A percentile compares a stretch with the other conserved stretches of the same genome.
These are phyloP conservation scores for Hypselothyrea guttata DNA, from an alignment of 2,888 invertebrate species.

Conservation along the genomic window DNA sequence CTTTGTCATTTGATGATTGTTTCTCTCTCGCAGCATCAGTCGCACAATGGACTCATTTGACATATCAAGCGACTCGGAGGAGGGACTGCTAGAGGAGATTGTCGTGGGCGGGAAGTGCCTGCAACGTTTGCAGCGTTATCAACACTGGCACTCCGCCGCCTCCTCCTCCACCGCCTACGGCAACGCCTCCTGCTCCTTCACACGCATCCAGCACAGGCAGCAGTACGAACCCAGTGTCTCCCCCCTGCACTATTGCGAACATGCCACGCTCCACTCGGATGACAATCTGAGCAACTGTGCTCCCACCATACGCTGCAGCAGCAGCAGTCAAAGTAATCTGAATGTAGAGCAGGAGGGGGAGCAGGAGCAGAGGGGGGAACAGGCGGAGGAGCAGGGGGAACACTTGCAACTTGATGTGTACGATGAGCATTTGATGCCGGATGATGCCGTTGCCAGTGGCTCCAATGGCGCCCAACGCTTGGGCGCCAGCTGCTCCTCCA, in stretches of 20 bases:
- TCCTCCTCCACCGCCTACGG: conserved; percentile 24
- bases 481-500: conserved; percentile 31
- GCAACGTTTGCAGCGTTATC: conserved; percentile 56
- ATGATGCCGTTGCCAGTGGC: conserved; percentile 62
- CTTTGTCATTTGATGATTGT: conserved; percentile 36
- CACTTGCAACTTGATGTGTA: conserved; percentile 22
- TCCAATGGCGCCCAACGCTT: conserved; percentile 46
- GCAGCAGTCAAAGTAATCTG: conserved; percentile 70
- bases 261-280: conserved; percentile 79
- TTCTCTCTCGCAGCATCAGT: conserved; percentile 73
- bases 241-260: conserved; percentile 82
- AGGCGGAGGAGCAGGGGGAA: conserved; percentile 3
- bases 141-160: conserved; percentile 58
- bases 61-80: conserved; percentile 82
- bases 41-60: conserved; percentile 82
- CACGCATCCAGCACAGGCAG: conserved; percentile 57
- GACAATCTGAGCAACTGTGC: conserved; percentile 58
- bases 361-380: background rate
- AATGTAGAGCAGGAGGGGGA: conserved; percentile 56
- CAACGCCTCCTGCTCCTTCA: conserved; percentile 37
- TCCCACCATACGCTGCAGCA: conserved; percentile 60
- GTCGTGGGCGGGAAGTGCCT: conserved; percentile 69
- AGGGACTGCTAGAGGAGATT: conserved; percentile 82
- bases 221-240: conserved; percentile 80
- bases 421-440: conserved; percentile 29